Base-by-base conservation (phyloP, 2,888 invertebrate genomes). In the Aricia artaxerxes region DNA sequence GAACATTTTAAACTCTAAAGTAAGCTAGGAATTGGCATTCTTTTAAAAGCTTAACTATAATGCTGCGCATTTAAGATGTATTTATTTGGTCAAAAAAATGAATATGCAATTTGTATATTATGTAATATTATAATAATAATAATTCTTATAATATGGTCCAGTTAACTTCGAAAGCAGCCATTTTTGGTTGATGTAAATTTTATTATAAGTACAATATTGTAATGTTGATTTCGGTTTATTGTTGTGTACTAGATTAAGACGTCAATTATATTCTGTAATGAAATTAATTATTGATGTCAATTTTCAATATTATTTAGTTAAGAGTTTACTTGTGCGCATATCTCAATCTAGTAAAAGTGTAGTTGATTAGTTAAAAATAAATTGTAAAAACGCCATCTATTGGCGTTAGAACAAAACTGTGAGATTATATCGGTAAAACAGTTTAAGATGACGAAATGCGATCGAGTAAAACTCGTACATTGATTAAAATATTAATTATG, bases 201-300 rank as follows among this genome's bases (percentile, higher is more conserved):
- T 38, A 69, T 69, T 69, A 16, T 16, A 69, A 64, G 64, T 31
- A 69, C 64, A 35, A 69, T 31, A 31, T 69, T 31, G 69, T 38
- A 16, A 69, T 5, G 13, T 35, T 38, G 11, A 24, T 69, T 69
- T 69, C 4, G 16, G 7, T 64, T 69, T 1, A 35, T 16, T 69
- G 9, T 69, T 69, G 24, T 69, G 35, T 69, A 69, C 11, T 69
- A 69, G 35, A 5, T 4, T 49, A 76, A 76, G 44, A 16, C 6
- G 57, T 76, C 76, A 76, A 76, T 76, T 76, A 75, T 75, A 76
- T 53, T 49, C 57, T 76, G 49, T 57, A 53, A 76, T 53, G 13
- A n/a, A 57, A 53, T 76, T 53, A 31, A 57, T 76, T 69, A 69
- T 69, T 69, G 35, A 35, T 13, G 35, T 76, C 76, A 57, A 76